Evolutionary conservation across 2,113 vertebrate species (phyloP).

Genomic region (Mustela lutreola): DNA sequence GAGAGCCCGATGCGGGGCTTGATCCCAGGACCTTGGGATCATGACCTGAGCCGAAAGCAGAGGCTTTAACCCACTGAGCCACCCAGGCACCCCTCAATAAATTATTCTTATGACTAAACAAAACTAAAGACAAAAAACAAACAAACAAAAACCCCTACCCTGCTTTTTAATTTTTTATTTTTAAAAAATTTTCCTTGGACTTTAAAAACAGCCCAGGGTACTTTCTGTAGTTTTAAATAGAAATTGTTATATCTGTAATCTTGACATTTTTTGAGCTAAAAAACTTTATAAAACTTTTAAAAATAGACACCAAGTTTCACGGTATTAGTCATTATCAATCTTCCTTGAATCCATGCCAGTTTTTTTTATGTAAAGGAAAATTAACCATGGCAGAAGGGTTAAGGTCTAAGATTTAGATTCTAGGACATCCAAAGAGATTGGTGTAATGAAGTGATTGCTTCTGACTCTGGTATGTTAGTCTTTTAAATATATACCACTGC

Average conservation of each 20-base stretch:
- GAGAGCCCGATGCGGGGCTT: too few species aligned
- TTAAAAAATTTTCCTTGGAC: background rate
- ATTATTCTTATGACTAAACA: background rate
- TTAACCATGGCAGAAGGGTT: background rate
- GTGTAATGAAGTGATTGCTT: background rate
- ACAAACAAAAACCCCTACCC: background rate
- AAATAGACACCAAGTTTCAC: background rate
- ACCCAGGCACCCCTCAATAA: background rate
- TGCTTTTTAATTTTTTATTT: conserved; percentile 10
- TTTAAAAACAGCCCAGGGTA: background rate
- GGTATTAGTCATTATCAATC: background rate
- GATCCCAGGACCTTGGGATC: too few species aligned
- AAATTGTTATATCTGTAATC: background rate
- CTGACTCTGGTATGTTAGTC: background rate
- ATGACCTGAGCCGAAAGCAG: too few species aligned
- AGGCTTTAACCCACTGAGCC: too few species aligned
- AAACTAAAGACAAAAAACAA: background rate
- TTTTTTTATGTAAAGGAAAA: conserved; percentile 29
- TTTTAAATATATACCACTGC: conserved; percentile 38
- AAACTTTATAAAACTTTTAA: background rate
- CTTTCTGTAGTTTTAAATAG: background rate
- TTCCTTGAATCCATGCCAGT: background rate
- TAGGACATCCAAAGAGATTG: background rate
- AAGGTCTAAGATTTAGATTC: background rate
- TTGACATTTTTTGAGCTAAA: conserved; percentile 8